phyloP scores from a whole-genome alignment of 2,797 vertebrate species.

The Adrianichthys oophorus region DNA sequence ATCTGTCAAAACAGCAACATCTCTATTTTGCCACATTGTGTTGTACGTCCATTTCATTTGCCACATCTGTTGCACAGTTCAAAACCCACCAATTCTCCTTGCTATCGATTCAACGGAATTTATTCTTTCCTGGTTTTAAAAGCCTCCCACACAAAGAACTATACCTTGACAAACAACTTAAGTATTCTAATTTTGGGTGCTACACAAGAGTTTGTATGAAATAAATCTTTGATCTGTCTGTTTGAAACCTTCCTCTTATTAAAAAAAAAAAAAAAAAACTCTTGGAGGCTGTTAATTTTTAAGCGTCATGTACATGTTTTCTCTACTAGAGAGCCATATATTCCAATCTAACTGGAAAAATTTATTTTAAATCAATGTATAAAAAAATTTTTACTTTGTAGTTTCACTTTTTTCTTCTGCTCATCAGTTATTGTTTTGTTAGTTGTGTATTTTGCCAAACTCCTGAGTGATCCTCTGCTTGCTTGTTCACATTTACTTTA shows the following conservation, averaged over 20 bases:
- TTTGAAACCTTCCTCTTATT: too few relatives aligned
- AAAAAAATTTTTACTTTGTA: not conserved
- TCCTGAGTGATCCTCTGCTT: not conserved
- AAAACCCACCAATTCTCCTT: conserved; percentile 65
- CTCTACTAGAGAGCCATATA: conserved; percentile 2
- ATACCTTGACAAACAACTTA: conserved; percentile 66
- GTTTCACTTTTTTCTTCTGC: not conserved
- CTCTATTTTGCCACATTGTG: conserved; percentile 72
- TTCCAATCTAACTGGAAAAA: conserved; percentile 14
- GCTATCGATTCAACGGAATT: conserved; percentile 76
- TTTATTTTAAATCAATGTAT: not conserved
- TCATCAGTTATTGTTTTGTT: not conserved
- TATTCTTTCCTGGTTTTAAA: conserved; percentile 67
- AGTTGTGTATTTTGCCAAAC: conserved; percentile 6
- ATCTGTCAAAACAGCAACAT: conserved; percentile 72
- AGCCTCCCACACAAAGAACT: conserved; percentile 65
- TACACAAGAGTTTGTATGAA: conserved; percentile 27
- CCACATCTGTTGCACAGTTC: conserved; percentile 67
- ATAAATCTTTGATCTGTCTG: too few relatives aligned
- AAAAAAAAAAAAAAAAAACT: too few relatives aligned
- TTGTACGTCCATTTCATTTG: conserved; percentile 74
- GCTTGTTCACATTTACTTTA: not conserved
- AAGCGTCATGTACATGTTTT: too few relatives aligned
- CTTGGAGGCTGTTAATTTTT: too few relatives aligned
- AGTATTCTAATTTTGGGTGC: conserved; percentile 38